Percentiles rank a stretch among this genome's conserved stretches.
phyloP scores from a whole-genome alignment of 1,140 invertebrate species.

The Drosophila sp. region DNA sequence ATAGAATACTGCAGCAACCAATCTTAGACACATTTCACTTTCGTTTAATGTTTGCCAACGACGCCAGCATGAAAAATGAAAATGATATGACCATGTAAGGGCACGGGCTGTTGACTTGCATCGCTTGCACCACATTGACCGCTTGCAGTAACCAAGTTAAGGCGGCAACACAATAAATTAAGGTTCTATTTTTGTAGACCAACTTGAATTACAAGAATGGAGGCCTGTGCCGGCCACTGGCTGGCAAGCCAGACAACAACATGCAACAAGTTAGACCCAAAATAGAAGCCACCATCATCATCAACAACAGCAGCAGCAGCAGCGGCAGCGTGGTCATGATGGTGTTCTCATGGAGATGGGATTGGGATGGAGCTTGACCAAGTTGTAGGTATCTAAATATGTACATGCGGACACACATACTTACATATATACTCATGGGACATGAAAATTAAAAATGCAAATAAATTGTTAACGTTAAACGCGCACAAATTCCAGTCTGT shows the following conservation, averaged over 20 bases:
- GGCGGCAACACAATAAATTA: slow-evolving; percentile 75
- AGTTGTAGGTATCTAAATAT: slow-evolving; percentile 36
- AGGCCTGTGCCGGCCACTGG: slow-evolving; percentile 21
- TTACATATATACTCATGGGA: slow-evolving; percentile 21
- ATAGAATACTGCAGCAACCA: slow-evolving; percentile 7
- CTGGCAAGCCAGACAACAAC: slow-evolving; percentile 56
- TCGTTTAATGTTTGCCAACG: slow-evolving; percentile 42
- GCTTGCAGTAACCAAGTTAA: slow-evolving; percentile 27
- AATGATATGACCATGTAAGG: slow-evolving; percentile 77
- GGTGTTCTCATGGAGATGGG: slow-evolving; percentile 33
- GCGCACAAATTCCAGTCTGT: slow-evolving; percentile 70
- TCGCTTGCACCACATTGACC: slow-evolving; percentile 4
- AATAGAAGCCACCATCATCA: slow-evolving; percentile 61
- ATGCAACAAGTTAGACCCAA: slow-evolving; percentile 77
- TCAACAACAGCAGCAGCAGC: not conserved
- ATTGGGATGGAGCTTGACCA: slow-evolving; percentile 48
- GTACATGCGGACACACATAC: slow-evolving; percentile 7
- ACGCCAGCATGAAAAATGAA: slow-evolving; percentile 64
- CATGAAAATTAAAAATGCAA: slow-evolving; percentile 81
- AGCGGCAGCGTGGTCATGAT: not conserved
- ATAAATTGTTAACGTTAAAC: slow-evolving; percentile 79
- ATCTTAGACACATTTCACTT: slow-evolving; percentile 54
- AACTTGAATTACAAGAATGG: slow-evolving; percentile 68
- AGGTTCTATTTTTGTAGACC: slow-evolving; percentile 78
- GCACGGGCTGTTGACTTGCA: slow-evolving; percentile 22